phyloP scores from a whole-genome alignment of 2,888 invertebrate genomes.

The Drosophila borborema region DNA sequence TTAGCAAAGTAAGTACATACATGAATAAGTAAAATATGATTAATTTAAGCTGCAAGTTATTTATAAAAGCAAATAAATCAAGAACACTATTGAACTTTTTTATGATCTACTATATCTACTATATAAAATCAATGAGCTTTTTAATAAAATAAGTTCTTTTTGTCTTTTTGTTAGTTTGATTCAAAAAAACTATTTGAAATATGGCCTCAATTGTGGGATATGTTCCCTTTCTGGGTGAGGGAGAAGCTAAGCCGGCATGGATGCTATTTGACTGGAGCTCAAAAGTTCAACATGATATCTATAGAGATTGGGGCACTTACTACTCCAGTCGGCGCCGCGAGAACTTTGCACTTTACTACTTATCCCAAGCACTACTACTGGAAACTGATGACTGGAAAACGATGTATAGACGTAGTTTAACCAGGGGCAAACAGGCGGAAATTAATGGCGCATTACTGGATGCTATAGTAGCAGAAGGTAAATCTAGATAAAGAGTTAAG shows the following conservation, averaged over 20 bases:
- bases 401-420: constrained; percentile 75
- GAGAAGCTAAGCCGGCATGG: constrained; percentile 61
- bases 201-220: constrained; percentile 63
- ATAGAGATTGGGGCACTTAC: constrained; percentile 82
- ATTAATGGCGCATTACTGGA: constrained; percentile 72
- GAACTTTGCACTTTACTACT: constrained; percentile 77
- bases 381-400: constrained; percentile 69
- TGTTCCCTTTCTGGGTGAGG: constrained; percentile 18
- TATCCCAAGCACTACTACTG: constrained; percentile 74
- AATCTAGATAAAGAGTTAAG: not conserved
- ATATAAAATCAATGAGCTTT: not conserved
- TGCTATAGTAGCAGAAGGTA: constrained; percentile 72
- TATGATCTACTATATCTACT: not conserved
- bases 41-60: too few relatives aligned
- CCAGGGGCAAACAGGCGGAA: constrained; percentile 74
- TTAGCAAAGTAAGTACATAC: not conserved
- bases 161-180: not conserved
- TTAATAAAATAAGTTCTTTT: not conserved
- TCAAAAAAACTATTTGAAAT: not conserved
- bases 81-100: not conserved
- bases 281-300: constrained; percentile 79
- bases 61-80: not conserved
- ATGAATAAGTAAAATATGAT: too few relatives aligned
- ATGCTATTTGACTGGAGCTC: constrained; percentile 70
- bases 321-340: constrained; percentile 79